phyloP scores from a whole-genome alignment of 2,888 invertebrate species.

The Onchidella celtica region DNA sequence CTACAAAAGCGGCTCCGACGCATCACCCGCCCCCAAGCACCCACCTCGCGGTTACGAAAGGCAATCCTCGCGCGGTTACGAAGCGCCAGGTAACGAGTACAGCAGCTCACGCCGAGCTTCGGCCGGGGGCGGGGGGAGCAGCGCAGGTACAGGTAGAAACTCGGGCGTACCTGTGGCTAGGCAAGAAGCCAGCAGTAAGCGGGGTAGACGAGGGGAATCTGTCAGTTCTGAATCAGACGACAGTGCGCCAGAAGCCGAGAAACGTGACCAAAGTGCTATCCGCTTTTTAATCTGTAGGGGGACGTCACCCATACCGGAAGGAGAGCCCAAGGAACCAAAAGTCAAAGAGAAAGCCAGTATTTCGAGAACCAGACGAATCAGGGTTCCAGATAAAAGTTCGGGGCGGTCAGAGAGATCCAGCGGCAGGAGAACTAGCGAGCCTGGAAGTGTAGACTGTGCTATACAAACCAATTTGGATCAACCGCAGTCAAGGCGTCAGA shows the following conservation, averaged over 20 bases:
- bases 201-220: slow-evolving; percentile 44
- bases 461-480: slow-evolving; percentile 68
- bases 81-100: slow-evolving; percentile 48
- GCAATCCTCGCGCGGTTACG: slow-evolving; percentile 65
- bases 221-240: slow-evolving; percentile 64
- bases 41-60: slow-evolving; percentile 63
- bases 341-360: slow-evolving; percentile 62
- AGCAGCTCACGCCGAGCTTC: slow-evolving; percentile 17
- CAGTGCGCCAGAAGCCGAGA: slow-evolving; percentile 74
- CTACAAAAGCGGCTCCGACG: slow-evolving; percentile 65
- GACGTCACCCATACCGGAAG: slow-evolving; percentile 75
- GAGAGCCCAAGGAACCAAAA: slow-evolving; percentile 57
- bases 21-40: slow-evolving; percentile 64
- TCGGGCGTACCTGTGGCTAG: slow-evolving; percentile 30
- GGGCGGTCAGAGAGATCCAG: slow-evolving; percentile 11
- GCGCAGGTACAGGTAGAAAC: slow-evolving; percentile 6
- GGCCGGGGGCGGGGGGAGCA: slow-evolving; percentile 16
- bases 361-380: slow-evolving; percentile 68
- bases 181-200: slow-evolving; percentile 35
- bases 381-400: slow-evolving; percentile 54
- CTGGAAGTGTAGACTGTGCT: slow-evolving; percentile 65
- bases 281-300: slow-evolving; percentile 74
- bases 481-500: slow-evolving; percentile 54
- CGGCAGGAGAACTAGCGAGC: slow-evolving; percentile 49
- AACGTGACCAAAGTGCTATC: slow-evolving; percentile 57